phyloP scores from a whole-genome alignment of 2,888 invertebrate species.

The Anarsia innoxiella region DNA sequence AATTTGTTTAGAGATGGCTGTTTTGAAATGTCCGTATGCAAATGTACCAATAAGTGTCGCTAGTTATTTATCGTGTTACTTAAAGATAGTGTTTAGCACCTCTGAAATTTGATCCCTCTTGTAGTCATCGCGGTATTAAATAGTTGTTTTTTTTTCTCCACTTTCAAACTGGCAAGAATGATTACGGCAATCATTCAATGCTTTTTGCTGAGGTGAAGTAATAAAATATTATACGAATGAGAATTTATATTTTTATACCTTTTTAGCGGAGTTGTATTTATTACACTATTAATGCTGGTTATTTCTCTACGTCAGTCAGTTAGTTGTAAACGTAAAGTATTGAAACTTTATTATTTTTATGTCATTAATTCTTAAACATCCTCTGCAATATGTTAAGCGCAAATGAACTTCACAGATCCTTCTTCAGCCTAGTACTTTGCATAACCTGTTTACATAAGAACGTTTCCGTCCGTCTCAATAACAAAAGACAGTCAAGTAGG shows the following conservation, averaged over 20 bases:
- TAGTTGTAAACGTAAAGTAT: no score
- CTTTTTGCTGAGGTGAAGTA: not conserved
- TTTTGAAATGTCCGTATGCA: slow-evolving; percentile 34
- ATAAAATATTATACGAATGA: not conserved
- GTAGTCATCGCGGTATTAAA: slow-evolving; percentile 15
- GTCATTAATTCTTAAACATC: no score
- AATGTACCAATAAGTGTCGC: slow-evolving; percentile 35
- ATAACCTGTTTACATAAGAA: no score
- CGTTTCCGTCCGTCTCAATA: no score
- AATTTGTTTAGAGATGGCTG: slow-evolving; percentile 30
- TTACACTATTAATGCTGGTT: no score
- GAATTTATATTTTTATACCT: no score
- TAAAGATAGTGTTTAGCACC: slow-evolving; percentile 36
- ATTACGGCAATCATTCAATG: not conserved
- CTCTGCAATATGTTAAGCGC: no score
- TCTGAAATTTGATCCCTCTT: slow-evolving; percentile 36
- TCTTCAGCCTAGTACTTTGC: no score
- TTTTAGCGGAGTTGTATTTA: no score
- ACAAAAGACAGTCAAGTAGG: not conserved
- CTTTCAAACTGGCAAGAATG: not conserved
- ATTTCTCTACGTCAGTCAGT: no score
- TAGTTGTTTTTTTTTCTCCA: slow-evolving; percentile 13
- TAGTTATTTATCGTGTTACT: slow-evolving; percentile 32
- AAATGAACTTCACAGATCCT: no score
- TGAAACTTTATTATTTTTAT: no score